Evolutionary conservation across 2,797 vertebrate genomes (phyloP).

Genomic region (Xenops minutus): DNA sequence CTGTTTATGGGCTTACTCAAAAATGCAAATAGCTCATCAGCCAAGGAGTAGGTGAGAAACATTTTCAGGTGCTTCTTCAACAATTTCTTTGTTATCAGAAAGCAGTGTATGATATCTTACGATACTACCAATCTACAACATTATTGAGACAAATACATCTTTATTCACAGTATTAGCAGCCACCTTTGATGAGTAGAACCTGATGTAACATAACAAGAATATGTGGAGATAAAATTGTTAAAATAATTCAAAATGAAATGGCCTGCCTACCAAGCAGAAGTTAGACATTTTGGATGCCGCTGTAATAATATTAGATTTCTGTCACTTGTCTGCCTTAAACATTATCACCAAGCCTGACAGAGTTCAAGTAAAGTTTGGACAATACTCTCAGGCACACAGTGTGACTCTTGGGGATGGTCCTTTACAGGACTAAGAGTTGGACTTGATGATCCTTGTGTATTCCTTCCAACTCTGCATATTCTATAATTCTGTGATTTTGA

Average conservation of each 20-base stretch:
- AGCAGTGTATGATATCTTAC: not conserved
- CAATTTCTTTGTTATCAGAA: not conserved
- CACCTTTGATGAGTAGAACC: not conserved
- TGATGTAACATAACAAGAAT: not conserved
- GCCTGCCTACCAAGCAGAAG: not conserved
- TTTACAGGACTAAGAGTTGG: not conserved
- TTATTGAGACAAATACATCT: not conserved
- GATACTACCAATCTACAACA: not conserved
- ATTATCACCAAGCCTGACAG: not conserved
- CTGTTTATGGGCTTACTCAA: not conserved
- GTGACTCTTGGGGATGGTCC: not conserved
- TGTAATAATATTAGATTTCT: not conserved
- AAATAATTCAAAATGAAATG: not conserved
- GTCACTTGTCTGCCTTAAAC: not conserved
- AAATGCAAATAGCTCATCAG: not conserved
- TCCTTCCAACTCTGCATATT: not conserved
- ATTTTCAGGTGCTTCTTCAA: not conserved
- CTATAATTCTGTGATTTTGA: not conserved
- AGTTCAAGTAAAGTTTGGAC: not conserved
- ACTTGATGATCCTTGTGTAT: not conserved
- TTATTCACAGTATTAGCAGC: not conserved
- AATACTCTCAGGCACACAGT: not conserved
- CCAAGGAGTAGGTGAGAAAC: not conserved
- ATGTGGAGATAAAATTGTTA: not conserved
- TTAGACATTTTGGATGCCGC: not conserved